Evolutionary conservation across 2,113 vertebrate species (phyloP).

Genomic region (Lipophrys pholis): DNA sequence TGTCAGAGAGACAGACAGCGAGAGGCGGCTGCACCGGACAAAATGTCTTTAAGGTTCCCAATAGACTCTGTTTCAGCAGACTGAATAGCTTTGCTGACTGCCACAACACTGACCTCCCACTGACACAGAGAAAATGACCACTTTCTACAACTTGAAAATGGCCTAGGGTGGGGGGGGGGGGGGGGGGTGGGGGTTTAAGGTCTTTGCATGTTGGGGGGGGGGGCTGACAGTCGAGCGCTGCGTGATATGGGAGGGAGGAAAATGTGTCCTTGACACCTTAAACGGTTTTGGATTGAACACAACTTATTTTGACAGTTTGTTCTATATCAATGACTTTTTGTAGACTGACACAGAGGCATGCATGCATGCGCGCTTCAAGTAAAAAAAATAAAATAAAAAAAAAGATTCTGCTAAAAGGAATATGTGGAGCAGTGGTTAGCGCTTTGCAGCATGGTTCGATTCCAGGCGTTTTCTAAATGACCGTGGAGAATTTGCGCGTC

Average conservation of each 20-base stretch:
- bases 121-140: constrained; percentile 78
- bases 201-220: too few relatives aligned
- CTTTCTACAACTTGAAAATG: constrained; percentile 74
- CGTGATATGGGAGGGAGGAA: constrained; percentile 66
- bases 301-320: constrained; percentile 77
- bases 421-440: background rate
- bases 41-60: constrained; percentile 70
- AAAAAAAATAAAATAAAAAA: constrained; percentile 55
- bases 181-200: too few relatives aligned
- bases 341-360: constrained; percentile 39
- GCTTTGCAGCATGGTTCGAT: too few relatives aligned
- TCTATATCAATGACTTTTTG: constrained; percentile 72
- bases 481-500: too few relatives aligned
- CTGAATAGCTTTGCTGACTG: constrained; percentile 64
- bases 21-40: constrained; percentile 40
- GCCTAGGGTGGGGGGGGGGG: constrained; percentile 45
- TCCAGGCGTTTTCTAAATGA: too few relatives aligned
- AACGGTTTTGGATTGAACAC: constrained; percentile 76
- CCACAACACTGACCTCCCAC: constrained; percentile 71
- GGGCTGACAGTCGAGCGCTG: too few relatives aligned
- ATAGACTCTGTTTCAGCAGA: constrained; percentile 59
- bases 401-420: constrained; percentile 46
- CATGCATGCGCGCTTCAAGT: constrained; percentile 24
- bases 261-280: constrained; percentile 77
- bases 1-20: constrained; percentile 29